phyloP scores from a whole-genome alignment of 1,140 invertebrate genomes.

The Zophobas morio region DNA sequence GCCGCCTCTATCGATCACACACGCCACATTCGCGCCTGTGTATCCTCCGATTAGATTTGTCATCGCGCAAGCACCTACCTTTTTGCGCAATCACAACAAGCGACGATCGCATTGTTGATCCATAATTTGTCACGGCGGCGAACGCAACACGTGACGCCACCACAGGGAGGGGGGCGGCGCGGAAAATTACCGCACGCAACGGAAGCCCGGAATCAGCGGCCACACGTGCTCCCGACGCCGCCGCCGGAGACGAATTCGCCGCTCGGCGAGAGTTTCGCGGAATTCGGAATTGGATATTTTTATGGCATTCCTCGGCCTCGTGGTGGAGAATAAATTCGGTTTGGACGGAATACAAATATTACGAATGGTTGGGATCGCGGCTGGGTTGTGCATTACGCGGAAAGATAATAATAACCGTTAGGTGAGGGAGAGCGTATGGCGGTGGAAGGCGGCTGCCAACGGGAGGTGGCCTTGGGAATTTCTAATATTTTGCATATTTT shows the following conservation, averaged over 20 bases:
- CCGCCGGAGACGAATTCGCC: neutral
- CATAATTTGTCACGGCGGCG: slow-evolving; percentile 15
- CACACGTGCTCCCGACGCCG: neutral
- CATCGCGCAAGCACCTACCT: slow-evolving; percentile 41
- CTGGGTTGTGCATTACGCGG: too few relatives aligned
- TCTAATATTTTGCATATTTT: too few relatives aligned
- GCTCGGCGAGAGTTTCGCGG: neutral
- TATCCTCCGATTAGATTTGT: slow-evolving; percentile 26
- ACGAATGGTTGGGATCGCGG: too few relatives aligned
- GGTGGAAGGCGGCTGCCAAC: too few relatives aligned
- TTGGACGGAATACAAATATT: too few relatives aligned
- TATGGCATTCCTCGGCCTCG: too few relatives aligned
- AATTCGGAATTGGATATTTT: neutral
- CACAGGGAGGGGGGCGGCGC: neutral
- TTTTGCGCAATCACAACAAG: slow-evolving; percentile 45
- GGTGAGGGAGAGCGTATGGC: too few relatives aligned
- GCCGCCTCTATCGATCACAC: slow-evolving; percentile 23
- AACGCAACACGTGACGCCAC: slow-evolving; percentile 21
- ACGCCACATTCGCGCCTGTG: slow-evolving; percentile 27
- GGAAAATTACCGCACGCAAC: slow-evolving; percentile 1
- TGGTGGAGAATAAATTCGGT: too few relatives aligned
- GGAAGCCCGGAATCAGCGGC: neutral
- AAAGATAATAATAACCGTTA: too few relatives aligned
- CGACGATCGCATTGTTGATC: slow-evolving; percentile 32
- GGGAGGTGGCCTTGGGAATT: too few relatives aligned